Conservation (phyloP, 2,888 invertebrate genomes). For the Aethes cnicana region DNA sequence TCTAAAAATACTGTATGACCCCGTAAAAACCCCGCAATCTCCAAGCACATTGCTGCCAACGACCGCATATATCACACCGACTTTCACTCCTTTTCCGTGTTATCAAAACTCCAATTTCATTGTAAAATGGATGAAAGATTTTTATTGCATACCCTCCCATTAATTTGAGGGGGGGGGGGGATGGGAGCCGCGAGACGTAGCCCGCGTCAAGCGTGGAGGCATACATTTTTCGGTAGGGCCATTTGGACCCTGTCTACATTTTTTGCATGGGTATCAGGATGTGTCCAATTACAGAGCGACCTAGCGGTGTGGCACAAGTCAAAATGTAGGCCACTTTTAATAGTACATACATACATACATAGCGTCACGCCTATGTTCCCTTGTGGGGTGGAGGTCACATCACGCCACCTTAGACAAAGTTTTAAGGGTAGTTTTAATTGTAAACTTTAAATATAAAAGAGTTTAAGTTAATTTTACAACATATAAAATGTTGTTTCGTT, state of each 20-base stretch:
- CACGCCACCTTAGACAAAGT: too few species aligned
- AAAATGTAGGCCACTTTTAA: slow-evolving; percentile 16
- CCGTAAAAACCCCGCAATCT: slow-evolving; percentile 5
- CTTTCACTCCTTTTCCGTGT: slow-evolving; percentile 30
- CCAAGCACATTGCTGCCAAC: slow-evolving; percentile 7
- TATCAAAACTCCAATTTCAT: slow-evolving; percentile 29
- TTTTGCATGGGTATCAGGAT: slow-evolving; percentile 66
- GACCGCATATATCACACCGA: slow-evolving; percentile 23
- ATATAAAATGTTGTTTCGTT: too few species aligned
- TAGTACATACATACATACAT: too few species aligned
- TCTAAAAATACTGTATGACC: not conserved
- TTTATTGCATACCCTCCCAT: slow-evolving; percentile 45
- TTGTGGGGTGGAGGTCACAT: too few species aligned
- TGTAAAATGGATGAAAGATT: slow-evolving; percentile 43
- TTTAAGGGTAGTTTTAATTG: too few species aligned
- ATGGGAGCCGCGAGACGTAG: slow-evolving; percentile 44
- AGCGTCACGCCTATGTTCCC: too few species aligned
- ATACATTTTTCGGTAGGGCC: slow-evolving; percentile 66
- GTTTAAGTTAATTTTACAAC: too few species aligned
- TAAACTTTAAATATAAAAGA: too few species aligned
- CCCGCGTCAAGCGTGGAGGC: slow-evolving; percentile 56
- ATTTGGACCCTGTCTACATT: slow-evolving; percentile 54
- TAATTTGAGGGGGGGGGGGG: slow-evolving; percentile 51
- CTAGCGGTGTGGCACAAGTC: slow-evolving; percentile 42
- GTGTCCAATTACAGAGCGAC: slow-evolving; percentile 65